Percentiles rank a stretch among this genome's conserved stretches.
Conservation (phyloP, 2,113 vertebrate genomes). For the Atractosteus spatula region DNA sequence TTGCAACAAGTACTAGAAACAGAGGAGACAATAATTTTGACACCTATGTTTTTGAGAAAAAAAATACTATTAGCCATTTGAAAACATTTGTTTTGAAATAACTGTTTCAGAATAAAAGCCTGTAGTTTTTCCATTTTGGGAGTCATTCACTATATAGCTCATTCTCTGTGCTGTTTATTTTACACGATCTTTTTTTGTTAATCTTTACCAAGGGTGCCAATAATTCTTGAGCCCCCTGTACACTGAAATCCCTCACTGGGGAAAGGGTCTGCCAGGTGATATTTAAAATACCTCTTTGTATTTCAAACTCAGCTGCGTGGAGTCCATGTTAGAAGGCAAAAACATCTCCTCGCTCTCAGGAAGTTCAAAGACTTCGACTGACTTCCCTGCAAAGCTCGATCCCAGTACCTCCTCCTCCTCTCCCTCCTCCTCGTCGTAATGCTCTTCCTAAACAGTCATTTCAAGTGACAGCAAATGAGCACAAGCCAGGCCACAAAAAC, state of each 20-base stretch:
- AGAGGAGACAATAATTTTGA: no score
- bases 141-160: no score
- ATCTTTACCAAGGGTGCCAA: no score
- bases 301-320: constrained; percentile 75
- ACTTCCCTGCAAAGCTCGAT: constrained; percentile 71
- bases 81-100: no score
- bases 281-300: constrained; percentile 78
- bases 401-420: constrained; percentile 72
- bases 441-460: constrained; percentile 59
- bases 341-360: constrained; percentile 77
- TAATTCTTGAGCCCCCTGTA: no score
- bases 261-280: not conserved
- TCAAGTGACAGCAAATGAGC: constrained; percentile 15
- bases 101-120: no score
- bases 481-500: constrained; percentile 19
- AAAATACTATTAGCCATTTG: no score
- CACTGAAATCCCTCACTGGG: not conserved
- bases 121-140: no score
- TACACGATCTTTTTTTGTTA: no score
- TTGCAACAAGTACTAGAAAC: no score
- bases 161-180: no score
- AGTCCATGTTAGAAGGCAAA: constrained; percentile 79
- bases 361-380: constrained; percentile 79
- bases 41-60: no score
- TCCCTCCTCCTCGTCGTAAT: constrained; percentile 70